Evolutionary conservation across 2,797 vertebrate genomes (phyloP), one percentile per base, ranked within the genome.

Genomic region (Distichodus sexfasciatus): DNA sequence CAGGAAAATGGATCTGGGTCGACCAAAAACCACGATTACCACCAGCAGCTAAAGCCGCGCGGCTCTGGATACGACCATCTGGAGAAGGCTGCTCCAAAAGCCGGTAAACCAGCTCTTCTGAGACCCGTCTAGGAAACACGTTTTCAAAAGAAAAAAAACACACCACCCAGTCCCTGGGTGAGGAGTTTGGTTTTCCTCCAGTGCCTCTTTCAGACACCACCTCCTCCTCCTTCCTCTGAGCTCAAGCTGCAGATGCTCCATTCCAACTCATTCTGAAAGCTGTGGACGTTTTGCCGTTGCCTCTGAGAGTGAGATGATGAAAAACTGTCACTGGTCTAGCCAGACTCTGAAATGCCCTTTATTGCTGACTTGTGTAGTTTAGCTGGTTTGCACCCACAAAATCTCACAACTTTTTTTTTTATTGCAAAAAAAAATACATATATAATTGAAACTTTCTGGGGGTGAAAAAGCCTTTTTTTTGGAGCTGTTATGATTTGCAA

Each of bases 1-100:
- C 87, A 90, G 89, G 87, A 89, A 90, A 91, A 91, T 88, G 88
- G 91, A 91, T 90, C 86, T 87, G 79, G 83, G 86, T 89, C 86
- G 83, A 71, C 60, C 79, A 75, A 87, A 90, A 92, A 91, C 90
- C 90, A 90, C 89, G 75, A 81, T 90, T 87, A 92, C 90, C 90
- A 87, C 86, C 83, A 88, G 70, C 66, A 71, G 60, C 64, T 68
- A 74, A 14, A 64, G 60, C 46, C 64, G 48, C 44, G 62, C 68
- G 86, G 86, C 84, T 87, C 87, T 89, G 89, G 90, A 90, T 86
- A 83, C 85, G 87, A 79, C 85, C 91, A 91, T 90, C 90, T 90
- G 90, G 89, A 89, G 87, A 86, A 80, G 82, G 83, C 81, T 83
- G 85, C 86, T 90, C 87, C 88, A 90, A 89, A 89, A 90, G 84